Conservation (phyloP, 2,797 vertebrate species). For the Eidolon dupreanum region DNA sequence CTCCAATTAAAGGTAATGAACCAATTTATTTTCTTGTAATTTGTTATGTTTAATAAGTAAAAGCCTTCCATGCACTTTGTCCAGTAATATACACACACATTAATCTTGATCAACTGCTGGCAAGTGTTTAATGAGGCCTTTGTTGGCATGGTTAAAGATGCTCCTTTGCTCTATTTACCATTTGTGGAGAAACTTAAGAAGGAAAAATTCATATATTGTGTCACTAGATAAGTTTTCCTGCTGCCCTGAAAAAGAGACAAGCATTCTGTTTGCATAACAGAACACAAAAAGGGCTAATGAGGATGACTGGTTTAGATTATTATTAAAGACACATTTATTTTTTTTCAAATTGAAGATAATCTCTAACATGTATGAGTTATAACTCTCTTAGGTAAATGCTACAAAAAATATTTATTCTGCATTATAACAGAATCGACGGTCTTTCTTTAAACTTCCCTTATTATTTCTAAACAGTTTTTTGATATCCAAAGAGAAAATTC, state of each 20-base stretch:
- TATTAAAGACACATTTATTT: constrained; percentile 55
- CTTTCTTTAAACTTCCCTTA: neutral
- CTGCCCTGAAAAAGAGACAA: constrained; percentile 44
- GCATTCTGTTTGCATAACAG: constrained; percentile 56
- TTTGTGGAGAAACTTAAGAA: constrained; percentile 62
- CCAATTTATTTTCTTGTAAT: constrained; percentile 70
- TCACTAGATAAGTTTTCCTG: neutral
- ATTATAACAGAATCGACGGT: neutral
- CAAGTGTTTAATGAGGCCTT: constrained; percentile 71
- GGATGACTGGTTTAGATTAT: constrained; percentile 30
- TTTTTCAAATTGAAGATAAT: constrained; percentile 60
- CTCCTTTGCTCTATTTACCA: constrained; percentile 65
- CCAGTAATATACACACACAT: constrained; percentile 60
- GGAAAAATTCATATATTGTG: constrained; percentile 56
- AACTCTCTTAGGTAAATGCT: constrained; percentile 40
- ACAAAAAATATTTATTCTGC: constrained; percentile 49
- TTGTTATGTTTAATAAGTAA: constrained; percentile 68
- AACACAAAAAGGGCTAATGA: constrained; percentile 75
- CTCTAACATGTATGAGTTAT: neutral
- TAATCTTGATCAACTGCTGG: constrained; percentile 66
- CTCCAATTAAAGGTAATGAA: constrained; percentile 74
- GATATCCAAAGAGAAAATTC: neutral
- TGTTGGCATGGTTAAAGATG: constrained; percentile 46
- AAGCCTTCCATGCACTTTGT: constrained; percentile 49
- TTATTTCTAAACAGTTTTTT: constrained; percentile 4